These are phyloP conservation scores for Scophthalmus maximus DNA, from an alignment of 2,113 vertebrate genomes.

Conservation along the genomic window DNA sequence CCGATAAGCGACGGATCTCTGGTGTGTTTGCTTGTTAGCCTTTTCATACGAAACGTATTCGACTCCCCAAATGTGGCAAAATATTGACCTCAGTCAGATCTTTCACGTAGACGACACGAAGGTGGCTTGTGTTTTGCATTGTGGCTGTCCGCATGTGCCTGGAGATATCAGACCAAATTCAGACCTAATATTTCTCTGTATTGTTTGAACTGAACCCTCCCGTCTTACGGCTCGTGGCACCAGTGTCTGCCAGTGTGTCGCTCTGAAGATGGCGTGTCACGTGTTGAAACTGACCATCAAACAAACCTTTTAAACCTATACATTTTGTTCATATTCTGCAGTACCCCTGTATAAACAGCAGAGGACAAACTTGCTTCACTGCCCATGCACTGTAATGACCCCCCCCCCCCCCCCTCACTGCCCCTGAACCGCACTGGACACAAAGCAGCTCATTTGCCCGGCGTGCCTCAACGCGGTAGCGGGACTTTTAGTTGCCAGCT, in stretches of 20 bases:
- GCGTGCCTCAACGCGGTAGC: slow-evolving; percentile 31
- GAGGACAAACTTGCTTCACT: slow-evolving; percentile 78
- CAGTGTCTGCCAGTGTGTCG: not conserved
- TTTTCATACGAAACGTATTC: too few relatives aligned
- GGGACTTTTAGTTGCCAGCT: slow-evolving; percentile 53
- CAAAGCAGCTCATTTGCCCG: slow-evolving; percentile 46
- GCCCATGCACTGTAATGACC: not conserved
- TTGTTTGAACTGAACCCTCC: too few relatives aligned
- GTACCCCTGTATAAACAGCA: slow-evolving; percentile 70
- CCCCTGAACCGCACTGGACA: slow-evolving; percentile 51
- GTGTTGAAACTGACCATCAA: not conserved
- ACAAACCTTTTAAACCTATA: not conserved
- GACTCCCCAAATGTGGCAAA: too few relatives aligned
- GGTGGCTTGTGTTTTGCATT: too few relatives aligned
- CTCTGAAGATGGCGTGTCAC: not conserved
- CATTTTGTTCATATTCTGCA: slow-evolving; percentile 41
- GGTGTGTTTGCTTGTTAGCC: too few relatives aligned
- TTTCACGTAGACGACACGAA: not conserved
- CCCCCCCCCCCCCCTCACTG: not conserved
- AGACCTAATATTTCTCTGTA: too few relatives aligned
- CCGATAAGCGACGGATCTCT: too few relatives aligned
- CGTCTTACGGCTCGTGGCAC: too few relatives aligned
- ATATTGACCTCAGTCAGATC: too few relatives aligned
- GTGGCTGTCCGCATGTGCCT: too few relatives aligned
- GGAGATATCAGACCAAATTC: too few relatives aligned